These are phyloP conservation scores for Actinostola sp. DNA, from an alignment of 92 coral and sea anemone genomes.

Conservation along the genomic window DNA sequence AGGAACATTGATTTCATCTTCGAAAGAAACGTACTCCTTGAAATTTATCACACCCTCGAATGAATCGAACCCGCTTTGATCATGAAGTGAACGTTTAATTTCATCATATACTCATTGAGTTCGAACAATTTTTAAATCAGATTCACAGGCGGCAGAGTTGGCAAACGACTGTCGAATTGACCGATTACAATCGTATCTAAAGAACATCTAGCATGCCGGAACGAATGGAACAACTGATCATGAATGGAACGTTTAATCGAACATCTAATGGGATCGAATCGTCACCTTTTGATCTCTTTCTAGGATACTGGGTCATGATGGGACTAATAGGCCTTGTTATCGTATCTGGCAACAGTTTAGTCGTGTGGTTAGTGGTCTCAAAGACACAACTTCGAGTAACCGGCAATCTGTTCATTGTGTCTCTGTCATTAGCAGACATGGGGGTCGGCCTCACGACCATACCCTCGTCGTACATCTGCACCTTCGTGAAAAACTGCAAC, in stretches of 20 bases:
- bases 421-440: constrained; percentile 43
- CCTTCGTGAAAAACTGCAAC: constrained; percentile 18
- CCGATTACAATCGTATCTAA: too few species aligned
- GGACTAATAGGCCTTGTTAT: constrained; percentile 18
- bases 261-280: background rate
- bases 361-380: constrained; percentile 30
- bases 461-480: constrained; percentile 41
- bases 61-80: too few species aligned
- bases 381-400: constrained; percentile 36
- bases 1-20: too few species aligned
- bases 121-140: too few species aligned
- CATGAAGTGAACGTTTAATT: too few species aligned
- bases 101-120: too few species aligned
- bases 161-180: too few species aligned
- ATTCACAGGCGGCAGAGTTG: too few species aligned
- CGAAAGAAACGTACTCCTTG: too few species aligned
- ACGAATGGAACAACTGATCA: background rate
- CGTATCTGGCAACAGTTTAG: constrained; percentile 29
- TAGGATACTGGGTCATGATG: constrained; percentile 8
- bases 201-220: too few species aligned
- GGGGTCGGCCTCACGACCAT: constrained; percentile 32
- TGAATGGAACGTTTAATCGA: constrained; percentile 16
- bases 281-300: background rate
- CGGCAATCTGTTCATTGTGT: constrained; percentile 46
- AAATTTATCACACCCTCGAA: too few species aligned